Evolutionary conservation across 2,888 invertebrate species (phyloP).

Genomic region (Caradrina clavipalpis): DNA sequence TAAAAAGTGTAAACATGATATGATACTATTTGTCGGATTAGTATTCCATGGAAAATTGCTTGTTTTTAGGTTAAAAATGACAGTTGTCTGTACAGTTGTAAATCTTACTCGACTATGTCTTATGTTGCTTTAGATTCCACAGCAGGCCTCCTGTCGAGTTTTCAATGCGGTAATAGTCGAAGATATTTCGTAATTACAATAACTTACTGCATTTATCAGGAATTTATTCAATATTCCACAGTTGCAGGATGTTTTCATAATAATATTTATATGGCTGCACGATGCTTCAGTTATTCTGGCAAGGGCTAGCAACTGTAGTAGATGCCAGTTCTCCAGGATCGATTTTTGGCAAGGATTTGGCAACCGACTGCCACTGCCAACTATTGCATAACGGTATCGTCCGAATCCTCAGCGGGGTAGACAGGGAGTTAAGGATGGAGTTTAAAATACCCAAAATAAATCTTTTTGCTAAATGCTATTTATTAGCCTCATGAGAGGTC

Average conservation of each 20-base stretch:
- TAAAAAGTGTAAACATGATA: conserved; percentile 18
- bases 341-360: conserved; percentile 34
- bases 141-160: background rate
- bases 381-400: background rate
- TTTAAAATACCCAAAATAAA: background rate
- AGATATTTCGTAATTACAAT: conserved; percentile 27
- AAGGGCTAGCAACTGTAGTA: background rate
- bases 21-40: conserved; percentile 11
- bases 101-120: background rate
- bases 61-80: conserved; percentile 20
- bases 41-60: conserved; percentile 21
- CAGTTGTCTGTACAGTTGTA: background rate
- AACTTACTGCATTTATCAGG: conserved; percentile 1
- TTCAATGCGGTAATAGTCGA: conserved; percentile 19
- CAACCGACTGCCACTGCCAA: conserved; percentile 11
- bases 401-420: background rate
- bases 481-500: background rate
- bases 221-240: background rate
- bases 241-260: conserved; percentile 2
- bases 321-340: conserved; percentile 1
- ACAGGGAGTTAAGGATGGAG: background rate
- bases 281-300: conserved; percentile 18
- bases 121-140: conserved; percentile 6
- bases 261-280: conserved; percentile 3
- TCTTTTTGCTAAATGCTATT: background rate